Percentiles rank a stretch among this genome's conserved stretches.
Evolutionary conservation across 2,888 invertebrate species (phyloP).

Genomic region (Drosophila mimetica): DNA sequence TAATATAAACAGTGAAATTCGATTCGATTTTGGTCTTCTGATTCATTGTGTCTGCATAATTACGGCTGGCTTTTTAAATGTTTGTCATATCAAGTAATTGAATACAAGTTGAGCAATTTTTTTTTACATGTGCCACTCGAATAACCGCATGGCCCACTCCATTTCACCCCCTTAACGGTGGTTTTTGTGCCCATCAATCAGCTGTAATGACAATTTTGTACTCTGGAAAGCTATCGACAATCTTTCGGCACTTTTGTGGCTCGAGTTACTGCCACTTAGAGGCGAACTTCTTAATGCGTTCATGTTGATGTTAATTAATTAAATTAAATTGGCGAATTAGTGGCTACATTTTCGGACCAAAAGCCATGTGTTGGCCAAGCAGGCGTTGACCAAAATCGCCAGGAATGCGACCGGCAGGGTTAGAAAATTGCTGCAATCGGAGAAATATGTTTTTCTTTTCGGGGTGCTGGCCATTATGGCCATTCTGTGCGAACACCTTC

Average conservation of each 20-base stretch:
- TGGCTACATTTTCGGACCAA: constrained; percentile 43
- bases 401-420: constrained; percentile 15
- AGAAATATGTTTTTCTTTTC: constrained; percentile 15
- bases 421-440: background rate
- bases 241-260: constrained; percentile 47
- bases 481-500: constrained; percentile 1
- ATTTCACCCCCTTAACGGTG: background rate
- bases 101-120: constrained; percentile 59
- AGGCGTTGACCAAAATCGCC: constrained; percentile 16
- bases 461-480: background rate
- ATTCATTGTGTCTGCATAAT: constrained; percentile 64
- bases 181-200: constrained; percentile 60
- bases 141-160: constrained; percentile 36
- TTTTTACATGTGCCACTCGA: constrained; percentile 36
- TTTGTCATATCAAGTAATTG: constrained; percentile 57
- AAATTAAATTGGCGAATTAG: constrained; percentile 68
- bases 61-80: constrained; percentile 56
- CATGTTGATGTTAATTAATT: constrained; percentile 68
- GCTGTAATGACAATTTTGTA: constrained; percentile 20
- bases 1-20: constrained; percentile 73
- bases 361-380: constrained; percentile 38
- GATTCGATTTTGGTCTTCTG: constrained; percentile 54
- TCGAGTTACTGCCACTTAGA: constrained; percentile 24
- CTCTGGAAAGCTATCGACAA: constrained; percentile 53
- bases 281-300: constrained; percentile 35